Base-by-base conservation (phyloP, 2,888 invertebrate species). In the Xestia ashworthii region DNA sequence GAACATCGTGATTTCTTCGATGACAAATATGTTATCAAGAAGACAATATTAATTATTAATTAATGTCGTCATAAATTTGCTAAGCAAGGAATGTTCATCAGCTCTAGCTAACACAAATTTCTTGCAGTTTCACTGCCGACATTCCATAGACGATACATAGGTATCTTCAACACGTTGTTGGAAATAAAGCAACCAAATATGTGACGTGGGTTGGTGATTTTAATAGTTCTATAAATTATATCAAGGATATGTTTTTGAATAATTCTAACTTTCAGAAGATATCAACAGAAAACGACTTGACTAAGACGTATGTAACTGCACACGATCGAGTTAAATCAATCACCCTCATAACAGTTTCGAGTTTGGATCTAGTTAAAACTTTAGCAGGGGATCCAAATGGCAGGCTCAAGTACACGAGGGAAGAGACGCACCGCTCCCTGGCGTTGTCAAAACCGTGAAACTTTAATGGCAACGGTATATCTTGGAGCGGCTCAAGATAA, bases 401-500 rank as follows among this genome's bases (percentile, higher is more conserved):
- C 88, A 89, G 89, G 86, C 88, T 89, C 88, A 91, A 77, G 78
- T 76, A 90, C 89, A 89, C 88, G 89, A 91, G 90, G 89, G 89
- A 86, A 81, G 87, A 86, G 87, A 83, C 74, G 41, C 74, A 25
- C 19, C 70, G 46, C 66, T 62, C 62, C 64, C 67, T 16, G 46
- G 64, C 78, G 46, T 86, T 89, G 89, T 88, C 88, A 84, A 88
- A 85, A 85, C 82, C 90, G 88, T 94, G 91, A 93, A 94, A 94
- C 90, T 93, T 94, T 93, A 93, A 94, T 93, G 90, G 90, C 87
- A 75, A 83, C 91, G 84, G 90, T 92, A 90, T 88, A 90, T 93
- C 91, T 91, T 86, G 82, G 81, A 85, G 84, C 82, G 84, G 76
- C 86, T 90, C 83, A 85, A 90, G 89, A 92, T 93, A 92, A 93